Evolutionary conservation across 92 coral and sea anemone species (phyloP), one percentile per base, ranked within the genome.

Genomic region (Parazoanthus swiftii): DNA sequence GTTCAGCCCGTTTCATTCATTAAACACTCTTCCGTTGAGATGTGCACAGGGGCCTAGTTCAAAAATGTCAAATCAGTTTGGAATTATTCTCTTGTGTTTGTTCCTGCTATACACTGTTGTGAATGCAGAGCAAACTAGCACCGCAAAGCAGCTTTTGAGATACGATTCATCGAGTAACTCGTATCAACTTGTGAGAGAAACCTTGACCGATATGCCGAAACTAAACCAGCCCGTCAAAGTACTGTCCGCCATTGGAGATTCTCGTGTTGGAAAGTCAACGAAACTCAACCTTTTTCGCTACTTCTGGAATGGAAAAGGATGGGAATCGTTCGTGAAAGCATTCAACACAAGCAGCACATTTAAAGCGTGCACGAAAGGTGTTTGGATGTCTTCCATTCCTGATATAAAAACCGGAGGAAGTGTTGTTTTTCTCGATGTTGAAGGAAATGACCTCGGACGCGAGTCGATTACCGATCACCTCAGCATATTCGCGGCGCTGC

Each of bases 191-290:
- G 89, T 85, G 36, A 51, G 37, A 86, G 68, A 70, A 5, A 81
- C 85, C 6, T 66, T 93, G 74, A 7, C n/a, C 25, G 86, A 89
- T 56, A 66, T 93, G 0, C 85, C 68, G 6, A 23, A 81, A 43
- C 89, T 93, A n/a, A 37, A 65, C 68, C 8, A 36, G 4, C 92
- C 93, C 29, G 82, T 91, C 36, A 85, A 63, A 54, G 89, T 91
- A 13, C 39, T 89, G 2, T 88, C 93, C 3, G 96, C 93, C 1
- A 86, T 94, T 80, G 96, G 96, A 2, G 96, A 93, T 75, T 91
- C 96, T 9, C 91, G 96, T 44, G 93, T 93, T 9, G 96, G 96
- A 8, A 93, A 93, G 80, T 93, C 96, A 21, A 93, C 96, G 37
- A 90, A 93, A 77, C 74, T 93, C 86, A 93, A 93, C 82, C 76